These are phyloP conservation scores for Pachymerium ferrugineum DNA, from an alignment of 2,888 invertebrate genomes.

Conservation along the genomic window DNA sequence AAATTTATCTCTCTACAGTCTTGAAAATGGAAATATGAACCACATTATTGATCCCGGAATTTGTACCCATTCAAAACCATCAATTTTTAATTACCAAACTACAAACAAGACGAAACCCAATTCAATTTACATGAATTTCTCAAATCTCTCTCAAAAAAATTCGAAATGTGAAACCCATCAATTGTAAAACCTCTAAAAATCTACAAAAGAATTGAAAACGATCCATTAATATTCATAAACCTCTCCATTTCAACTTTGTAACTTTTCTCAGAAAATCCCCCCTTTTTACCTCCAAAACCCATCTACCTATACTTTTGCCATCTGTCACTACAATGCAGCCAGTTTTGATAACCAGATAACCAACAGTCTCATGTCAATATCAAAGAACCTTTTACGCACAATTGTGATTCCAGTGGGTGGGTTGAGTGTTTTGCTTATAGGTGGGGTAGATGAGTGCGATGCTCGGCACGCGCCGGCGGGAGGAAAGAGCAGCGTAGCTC, in stretches of 20 bases:
- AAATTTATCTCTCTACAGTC: too few relatives aligned
- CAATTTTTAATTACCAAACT: too few relatives aligned
- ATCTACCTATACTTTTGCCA: background rate
- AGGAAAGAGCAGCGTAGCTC: background rate
- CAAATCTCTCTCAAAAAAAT: too few relatives aligned
- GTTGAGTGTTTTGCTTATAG: background rate
- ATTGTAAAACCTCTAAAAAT: too few relatives aligned
- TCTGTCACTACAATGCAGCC: background rate
- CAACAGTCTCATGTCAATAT: conserved; percentile 16
- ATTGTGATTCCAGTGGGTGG: background rate
- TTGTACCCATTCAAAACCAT: too few relatives aligned
- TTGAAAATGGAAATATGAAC: too few relatives aligned
- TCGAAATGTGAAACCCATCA: too few relatives aligned
- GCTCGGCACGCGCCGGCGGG: conserved; percentile 18
- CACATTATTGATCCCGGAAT: too few relatives aligned
- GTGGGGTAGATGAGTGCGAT: conserved; percentile 14
- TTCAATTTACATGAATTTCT: too few relatives aligned
- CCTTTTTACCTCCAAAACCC: background rate
- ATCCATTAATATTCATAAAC: background rate
- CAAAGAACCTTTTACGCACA: conserved; percentile 6
- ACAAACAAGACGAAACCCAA: too few relatives aligned
- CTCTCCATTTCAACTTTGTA: background rate
- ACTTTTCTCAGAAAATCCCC: background rate
- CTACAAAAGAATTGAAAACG: too few relatives aligned
- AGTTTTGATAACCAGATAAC: conserved; percentile 4